Evolutionary conservation across 2,888 invertebrate genomes (phyloP), one percentile per base, ranked within the genome.

Genomic region (Hydrotaea cyrtoneurina): DNA sequence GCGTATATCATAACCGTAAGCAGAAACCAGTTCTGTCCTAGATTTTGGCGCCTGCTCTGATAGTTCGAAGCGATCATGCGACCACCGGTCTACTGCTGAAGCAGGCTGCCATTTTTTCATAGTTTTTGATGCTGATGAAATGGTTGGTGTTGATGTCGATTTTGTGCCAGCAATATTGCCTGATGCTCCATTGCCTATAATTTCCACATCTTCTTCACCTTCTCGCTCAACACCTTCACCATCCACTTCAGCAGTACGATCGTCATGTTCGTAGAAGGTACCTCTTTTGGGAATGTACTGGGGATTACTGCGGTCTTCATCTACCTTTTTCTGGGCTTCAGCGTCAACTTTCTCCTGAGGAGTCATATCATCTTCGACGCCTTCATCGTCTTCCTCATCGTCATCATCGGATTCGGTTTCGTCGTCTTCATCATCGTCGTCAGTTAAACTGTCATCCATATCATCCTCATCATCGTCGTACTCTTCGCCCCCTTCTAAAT

Each of bases 201-300:
- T 93, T 46, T 87, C 86, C 17, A 46, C 80, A 43, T 86, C 82
- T 2, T 81, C 80, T 26, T 69, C 79, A 5, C 79, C 76, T 2
- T 83, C 78, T 8, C 46, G 71, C 7, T 43, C 80, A 8, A 71
- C 36, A 23, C 80, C 87, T 2, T 85, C 86, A 0, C 80, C 84
- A 0, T 87, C 89, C 3, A 86, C 87, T 39, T 90, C 90, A 21
- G 95, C 95, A 5, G 97, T 97, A 85, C 98, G 93, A 90, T 98
- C 97, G 90, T 99, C 99, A 89, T 99, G 99, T 88, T 99, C 99
- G 89, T 99, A 99, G 92, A 99, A 99, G 0, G 97, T 97, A 0
- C 99, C 99, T 87, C 96, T 94, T 91, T 98, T 98, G 0, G 99
- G 99, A 87, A 99, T 98, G 92, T 98, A 99, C 90, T 99, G 98